These are phyloP conservation scores for Sclerurus mexicanus DNA, from an alignment of 2,113 vertebrate species.

Conservation along the genomic window DNA sequence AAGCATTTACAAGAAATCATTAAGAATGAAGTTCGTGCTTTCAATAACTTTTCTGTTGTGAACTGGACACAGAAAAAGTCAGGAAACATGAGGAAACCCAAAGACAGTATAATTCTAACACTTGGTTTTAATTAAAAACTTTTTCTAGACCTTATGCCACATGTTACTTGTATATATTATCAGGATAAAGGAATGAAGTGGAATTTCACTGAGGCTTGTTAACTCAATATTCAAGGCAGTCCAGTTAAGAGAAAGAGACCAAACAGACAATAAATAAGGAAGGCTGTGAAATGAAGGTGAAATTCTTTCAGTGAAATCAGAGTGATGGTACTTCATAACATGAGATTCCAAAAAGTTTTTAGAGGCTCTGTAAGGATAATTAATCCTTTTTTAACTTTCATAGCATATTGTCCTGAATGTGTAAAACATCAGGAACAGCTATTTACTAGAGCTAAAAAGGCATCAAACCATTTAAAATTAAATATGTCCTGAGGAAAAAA, in stretches of 20 bases:
- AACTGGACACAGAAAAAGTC: not conserved
- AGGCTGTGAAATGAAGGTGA: not conserved
- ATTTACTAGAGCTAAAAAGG: not conserved
- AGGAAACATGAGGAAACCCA: not conserved
- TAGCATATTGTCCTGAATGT: not conserved
- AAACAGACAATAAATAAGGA: not conserved
- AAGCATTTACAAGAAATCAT: not conserved
- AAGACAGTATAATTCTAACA: not conserved
- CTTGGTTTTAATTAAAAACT: conserved; percentile 34
- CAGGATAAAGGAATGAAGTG: not conserved
- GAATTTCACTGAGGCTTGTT: not conserved
- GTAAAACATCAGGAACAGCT: not conserved
- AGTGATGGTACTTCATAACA: not conserved
- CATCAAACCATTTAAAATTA: not conserved
- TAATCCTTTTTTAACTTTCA: not conserved
- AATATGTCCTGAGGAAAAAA: not conserved
- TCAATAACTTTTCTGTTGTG: not conserved
- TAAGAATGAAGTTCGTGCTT: not conserved
- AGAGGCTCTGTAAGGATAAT: not conserved
- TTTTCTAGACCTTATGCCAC: not conserved
- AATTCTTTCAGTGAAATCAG: not conserved
- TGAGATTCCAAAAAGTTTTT: not conserved
- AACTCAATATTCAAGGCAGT: not conserved
- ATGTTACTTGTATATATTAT: not conserved
- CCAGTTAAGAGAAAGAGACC: not conserved